A percentile compares a stretch with the other conserved stretches of the same genome.
phyloP scores from a whole-genome alignment of 2,888 invertebrate genomes.

The Tanypteryx hageni region DNA sequence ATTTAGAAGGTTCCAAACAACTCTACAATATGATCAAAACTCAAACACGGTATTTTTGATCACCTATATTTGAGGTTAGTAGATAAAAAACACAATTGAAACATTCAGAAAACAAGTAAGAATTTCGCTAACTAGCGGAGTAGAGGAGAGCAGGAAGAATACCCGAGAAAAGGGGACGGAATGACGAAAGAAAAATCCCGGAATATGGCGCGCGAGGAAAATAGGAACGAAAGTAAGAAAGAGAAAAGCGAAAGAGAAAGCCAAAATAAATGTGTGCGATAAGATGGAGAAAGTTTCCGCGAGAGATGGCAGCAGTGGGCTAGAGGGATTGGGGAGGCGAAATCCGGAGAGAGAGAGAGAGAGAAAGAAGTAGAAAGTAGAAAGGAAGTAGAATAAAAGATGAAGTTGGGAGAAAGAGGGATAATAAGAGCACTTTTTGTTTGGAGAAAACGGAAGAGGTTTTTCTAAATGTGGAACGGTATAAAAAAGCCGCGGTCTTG shows the following conservation, averaged over 20 bases:
- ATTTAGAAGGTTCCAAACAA: no score
- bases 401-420: not conserved
- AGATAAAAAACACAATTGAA: no score
- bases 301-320: not conserved
- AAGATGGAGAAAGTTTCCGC: not conserved
- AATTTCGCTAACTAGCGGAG: no score
- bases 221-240: no score
- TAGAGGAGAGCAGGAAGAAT: no score
- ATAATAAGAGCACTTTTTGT: not conserved
- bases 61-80: no score
- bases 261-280: not conserved
- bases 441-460: not conserved
- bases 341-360: not conserved
- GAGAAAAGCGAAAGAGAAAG: not conserved
- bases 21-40: no score
- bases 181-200: no score
- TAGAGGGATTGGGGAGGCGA: not conserved
- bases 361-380: not conserved
- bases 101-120: no score
- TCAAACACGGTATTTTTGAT: no score
- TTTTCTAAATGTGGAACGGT: conserved; percentile 17
- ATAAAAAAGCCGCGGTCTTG: conserved; percentile 47
- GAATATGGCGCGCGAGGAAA: no score
- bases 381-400: not conserved
- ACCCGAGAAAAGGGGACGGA: no score